phyloP scores from a whole-genome alignment of 2,888 invertebrate genomes.

The Aphidius colemani region DNA sequence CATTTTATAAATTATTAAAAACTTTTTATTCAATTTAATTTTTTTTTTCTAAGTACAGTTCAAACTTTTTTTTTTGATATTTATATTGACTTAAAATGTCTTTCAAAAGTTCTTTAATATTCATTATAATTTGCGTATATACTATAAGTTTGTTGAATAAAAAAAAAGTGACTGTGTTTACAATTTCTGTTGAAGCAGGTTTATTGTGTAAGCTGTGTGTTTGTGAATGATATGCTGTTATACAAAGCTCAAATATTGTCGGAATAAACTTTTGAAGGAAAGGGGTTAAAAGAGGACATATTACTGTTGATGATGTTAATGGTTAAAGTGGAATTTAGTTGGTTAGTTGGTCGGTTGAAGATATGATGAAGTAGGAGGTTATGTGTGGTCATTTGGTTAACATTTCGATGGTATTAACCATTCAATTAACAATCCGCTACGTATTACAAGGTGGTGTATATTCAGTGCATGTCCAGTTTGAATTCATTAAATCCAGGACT shows the following conservation, averaged over 20 bases:
- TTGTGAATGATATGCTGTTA: neutral
- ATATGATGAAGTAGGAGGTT: neutral
- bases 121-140: no score
- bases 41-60: no score
- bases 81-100: no score
- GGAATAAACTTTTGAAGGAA: no score
- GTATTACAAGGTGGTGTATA: slow-evolving; percentile 30
- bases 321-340: slow-evolving; percentile 9
- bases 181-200: neutral
- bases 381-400: slow-evolving; percentile 28
- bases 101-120: no score
- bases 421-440: slow-evolving; percentile 36
- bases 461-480: slow-evolving; percentile 26
- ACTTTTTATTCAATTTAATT: neutral
- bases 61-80: neutral
- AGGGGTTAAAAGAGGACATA: no score
- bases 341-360: neutral
- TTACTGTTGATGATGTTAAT: no score
- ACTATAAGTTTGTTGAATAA: neutral
- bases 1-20: no score
- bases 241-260: no score
- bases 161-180: neutral
- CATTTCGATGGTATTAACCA: slow-evolving; percentile 37
- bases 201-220: neutral
- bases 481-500: slow-evolving; percentile 18